Evolutionary conservation across 1,140 invertebrate genomes (phyloP).

Genomic region (Oncopodura yosiiana): DNA sequence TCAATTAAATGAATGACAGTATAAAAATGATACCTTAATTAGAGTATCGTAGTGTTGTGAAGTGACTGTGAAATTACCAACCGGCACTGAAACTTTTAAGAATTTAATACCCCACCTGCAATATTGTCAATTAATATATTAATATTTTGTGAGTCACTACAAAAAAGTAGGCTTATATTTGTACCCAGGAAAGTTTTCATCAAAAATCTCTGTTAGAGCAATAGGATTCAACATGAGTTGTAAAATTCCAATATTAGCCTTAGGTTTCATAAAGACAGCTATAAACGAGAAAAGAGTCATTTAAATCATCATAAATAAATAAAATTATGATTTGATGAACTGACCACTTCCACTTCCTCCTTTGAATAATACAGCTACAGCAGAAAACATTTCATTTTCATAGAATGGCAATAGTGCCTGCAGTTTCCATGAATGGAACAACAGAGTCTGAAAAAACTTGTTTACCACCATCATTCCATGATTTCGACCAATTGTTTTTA

Average conservation of each 20-base stretch:
- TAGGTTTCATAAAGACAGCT: conserved; percentile 22
- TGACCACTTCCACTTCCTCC: background rate
- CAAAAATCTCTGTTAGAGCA: conserved; percentile 21
- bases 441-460: conserved; percentile 9
- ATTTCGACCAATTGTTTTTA: conserved; percentile 19
- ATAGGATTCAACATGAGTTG: conserved; percentile 21
- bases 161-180: too few species aligned
- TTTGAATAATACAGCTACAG: conserved; percentile 19
- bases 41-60: conserved; percentile 15
- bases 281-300: background rate
- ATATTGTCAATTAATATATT: too few species aligned
- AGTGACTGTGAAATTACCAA: conserved; percentile 10
- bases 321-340: background rate
- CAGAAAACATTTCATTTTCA: conserved; percentile 21
- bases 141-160: too few species aligned
- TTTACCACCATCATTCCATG: conserved; percentile 15
- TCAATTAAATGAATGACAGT: background rate
- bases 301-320: background rate
- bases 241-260: conserved; percentile 15
- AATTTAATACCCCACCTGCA: conserved; percentile 21
- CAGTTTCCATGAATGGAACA: conserved; percentile 17
- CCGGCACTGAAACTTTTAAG: conserved; percentile 15
- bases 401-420: conserved; percentile 23
- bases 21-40: conserved; percentile 7
- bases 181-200: conserved; percentile 23